Percentiles rank a stretch among this genome's conserved stretches.
Evolutionary conservation across 1,140 invertebrate species (phyloP).

Genomic region (Aphis gossypii): DNA sequence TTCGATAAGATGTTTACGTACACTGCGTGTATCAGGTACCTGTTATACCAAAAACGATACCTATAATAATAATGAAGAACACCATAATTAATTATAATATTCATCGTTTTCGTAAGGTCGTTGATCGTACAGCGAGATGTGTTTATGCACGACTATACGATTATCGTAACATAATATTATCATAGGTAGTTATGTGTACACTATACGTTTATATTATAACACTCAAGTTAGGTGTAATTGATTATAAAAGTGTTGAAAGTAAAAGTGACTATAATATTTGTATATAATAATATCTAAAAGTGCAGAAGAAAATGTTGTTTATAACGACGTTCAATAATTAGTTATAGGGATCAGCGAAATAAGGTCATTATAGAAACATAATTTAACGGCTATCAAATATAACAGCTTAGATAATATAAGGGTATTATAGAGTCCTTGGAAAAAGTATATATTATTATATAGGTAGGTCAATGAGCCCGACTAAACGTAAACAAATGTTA

Average conservation of each 20-base stretch:
- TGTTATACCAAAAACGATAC: background rate
- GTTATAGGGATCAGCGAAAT: background rate
- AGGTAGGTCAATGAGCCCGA: background rate
- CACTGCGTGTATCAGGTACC: background rate
- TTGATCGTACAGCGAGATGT: background rate
- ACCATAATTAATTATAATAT: background rate
- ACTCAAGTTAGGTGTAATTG: background rate
- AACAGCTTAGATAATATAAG: too few relatives aligned
- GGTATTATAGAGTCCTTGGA: background rate
- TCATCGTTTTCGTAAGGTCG: background rate
- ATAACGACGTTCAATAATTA: background rate
- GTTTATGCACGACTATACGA: background rate
- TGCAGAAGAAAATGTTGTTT: background rate
- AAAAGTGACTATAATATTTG: background rate
- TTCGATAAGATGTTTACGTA: background rate
- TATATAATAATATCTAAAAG: background rate
- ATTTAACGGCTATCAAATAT: background rate
- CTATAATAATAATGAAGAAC: background rate
- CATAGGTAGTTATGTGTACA: background rate
- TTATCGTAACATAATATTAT: background rate
- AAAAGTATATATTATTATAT: background rate
- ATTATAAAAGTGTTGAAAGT: background rate
- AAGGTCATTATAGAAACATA: background rate
- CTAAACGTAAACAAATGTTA: background rate
- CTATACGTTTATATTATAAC: background rate